phyloP scores from a whole-genome alignment of 2,888 invertebrate species.

The Coronaproctus castanopsis region DNA sequence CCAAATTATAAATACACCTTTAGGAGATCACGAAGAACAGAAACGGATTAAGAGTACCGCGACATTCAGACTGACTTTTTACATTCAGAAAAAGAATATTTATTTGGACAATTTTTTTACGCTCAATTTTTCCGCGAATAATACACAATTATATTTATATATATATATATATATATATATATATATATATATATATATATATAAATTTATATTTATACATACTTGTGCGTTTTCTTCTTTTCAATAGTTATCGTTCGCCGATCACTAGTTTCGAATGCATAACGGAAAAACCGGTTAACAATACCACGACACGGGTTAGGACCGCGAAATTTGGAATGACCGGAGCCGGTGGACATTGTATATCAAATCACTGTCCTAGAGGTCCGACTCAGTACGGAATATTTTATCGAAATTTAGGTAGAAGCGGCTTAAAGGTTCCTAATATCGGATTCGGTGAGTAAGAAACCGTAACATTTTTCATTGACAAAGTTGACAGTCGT shows the following conservation, averaged over 20 bases:
- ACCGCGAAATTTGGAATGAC: slow-evolving; percentile 34
- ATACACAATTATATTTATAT: no score
- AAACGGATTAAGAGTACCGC: no score
- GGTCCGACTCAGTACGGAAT: slow-evolving; percentile 57
- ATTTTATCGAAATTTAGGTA: slow-evolving; percentile 80
- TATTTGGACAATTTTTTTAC: no score
- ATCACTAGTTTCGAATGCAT: slow-evolving; percentile 83
- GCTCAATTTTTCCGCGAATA: no score
- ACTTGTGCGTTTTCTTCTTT: neutral
- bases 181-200: no score
- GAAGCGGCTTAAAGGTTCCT: slow-evolving; percentile 83
- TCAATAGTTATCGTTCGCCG: slow-evolving; percentile 64
- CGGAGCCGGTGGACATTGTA: slow-evolving; percentile 28
- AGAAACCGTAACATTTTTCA: neutral
- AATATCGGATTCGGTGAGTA: slow-evolving; percentile 66
- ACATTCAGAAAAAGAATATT: no score
- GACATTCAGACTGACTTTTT: no score
- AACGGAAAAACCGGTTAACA: slow-evolving; percentile 66
- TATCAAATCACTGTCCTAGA: slow-evolving; percentile 34
- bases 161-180: no score
- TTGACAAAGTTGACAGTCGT: neutral
- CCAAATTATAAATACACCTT: no score
- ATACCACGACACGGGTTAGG: slow-evolving; percentile 22
- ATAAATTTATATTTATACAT: no score
- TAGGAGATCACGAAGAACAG: no score